Evolutionary conservation across 2,113 vertebrate genomes (phyloP), one percentile per base, ranked within the genome.

Genomic region (Pelusios castaneus): DNA sequence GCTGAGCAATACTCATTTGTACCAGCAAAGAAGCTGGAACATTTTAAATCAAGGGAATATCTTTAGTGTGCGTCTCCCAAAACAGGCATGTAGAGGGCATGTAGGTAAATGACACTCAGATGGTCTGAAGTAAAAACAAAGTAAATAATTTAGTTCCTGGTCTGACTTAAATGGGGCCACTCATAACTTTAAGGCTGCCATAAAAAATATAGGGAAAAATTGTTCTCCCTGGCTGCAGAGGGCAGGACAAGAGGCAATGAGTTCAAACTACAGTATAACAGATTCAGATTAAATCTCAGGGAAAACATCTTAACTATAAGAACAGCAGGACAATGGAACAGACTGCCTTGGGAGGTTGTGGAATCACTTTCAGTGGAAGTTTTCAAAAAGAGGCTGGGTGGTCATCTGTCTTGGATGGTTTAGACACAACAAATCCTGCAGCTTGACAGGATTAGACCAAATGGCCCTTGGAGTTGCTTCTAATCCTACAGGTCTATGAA

Each of bases 41-140:
- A 84, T 41, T 90, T 92, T 87, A 43, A 95, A 86, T 87, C 89
- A 41, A 8, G 80, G 89, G 47, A 87, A 81, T n/a, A n/a, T n/a
- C 60, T 67, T 67, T 67, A 67, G 31, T 17, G 34, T 63, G 16
- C 8, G 7, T n/a, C 60, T 67, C 31, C 60, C 60, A 67, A 19
- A 67, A 16, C 60, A n/a, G 60, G 58, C 6, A 34, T 63, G 14
- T 60, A 63, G 58, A 63, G 60, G 60, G 34, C 60, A 67, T n/a
- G 60, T 67, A 14, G 17, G 60, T 67, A 67, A 67, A 34, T n/a
- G 60, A 67, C 31, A n/a, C 31, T 67, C 60, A 67, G 31, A 31
- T n/a, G 14, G 34, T 19, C 31, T 67, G n/a, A 60, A 31, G 29
- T 60, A 34, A 60, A 60, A 60, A 31, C 29, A 8, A 67, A 67